A percentile compares a stretch with the other conserved stretches of the same genome.
Evolutionary conservation across 2,888 invertebrate genomes (phyloP).

Genomic region (Dicranocentrus wangi): DNA sequence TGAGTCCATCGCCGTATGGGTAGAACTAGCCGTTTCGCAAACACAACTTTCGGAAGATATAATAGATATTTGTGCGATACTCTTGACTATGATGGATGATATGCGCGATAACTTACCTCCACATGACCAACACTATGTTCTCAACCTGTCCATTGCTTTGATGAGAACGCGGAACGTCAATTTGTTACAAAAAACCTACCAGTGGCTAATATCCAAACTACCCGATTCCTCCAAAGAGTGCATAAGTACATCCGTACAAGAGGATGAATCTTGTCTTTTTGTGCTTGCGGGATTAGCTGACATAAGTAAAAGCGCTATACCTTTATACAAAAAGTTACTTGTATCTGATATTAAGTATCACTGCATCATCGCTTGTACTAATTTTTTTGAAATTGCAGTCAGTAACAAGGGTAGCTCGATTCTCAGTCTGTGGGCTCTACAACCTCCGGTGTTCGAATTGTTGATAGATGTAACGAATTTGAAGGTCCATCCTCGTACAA

Average conservation of each 20-base stretch:
- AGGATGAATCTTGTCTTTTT: conserved; percentile 38
- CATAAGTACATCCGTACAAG: conserved; percentile 13
- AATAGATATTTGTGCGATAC: conserved; percentile 54
- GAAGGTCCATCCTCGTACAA: conserved; percentile 35
- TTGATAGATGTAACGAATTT: conserved; percentile 53
- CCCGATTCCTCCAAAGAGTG: not conserved
- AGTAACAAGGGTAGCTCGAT: conserved; percentile 69
- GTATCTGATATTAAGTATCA: no score
- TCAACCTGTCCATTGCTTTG: conserved; percentile 60
- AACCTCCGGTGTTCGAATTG: conserved; percentile 69
- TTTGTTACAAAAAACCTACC: conserved; percentile 68
- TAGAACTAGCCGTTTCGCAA: conserved; percentile 58
- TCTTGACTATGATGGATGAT: conserved; percentile 57
- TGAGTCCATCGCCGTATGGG: conserved; percentile 60
- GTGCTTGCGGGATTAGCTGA: conserved; percentile 61
- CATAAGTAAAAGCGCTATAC: conserved; percentile 40
- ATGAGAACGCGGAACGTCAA: conserved; percentile 67
- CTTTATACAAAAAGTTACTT: no score
- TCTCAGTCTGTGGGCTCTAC: conserved; percentile 67
- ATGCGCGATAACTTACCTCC: conserved; percentile 41
- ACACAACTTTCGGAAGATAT: conserved; percentile 64
- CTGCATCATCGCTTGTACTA: no score
- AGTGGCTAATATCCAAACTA: conserved; percentile 65
- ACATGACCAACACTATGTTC: conserved; percentile 53
- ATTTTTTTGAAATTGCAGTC: no score